Percentiles rank a stretch among this genome's conserved stretches.
Evolutionary conservation across 37 sponge, comb jelly and placozoan genomes (phyloP).

Genomic region (Bolinopsis microptera): DNA sequence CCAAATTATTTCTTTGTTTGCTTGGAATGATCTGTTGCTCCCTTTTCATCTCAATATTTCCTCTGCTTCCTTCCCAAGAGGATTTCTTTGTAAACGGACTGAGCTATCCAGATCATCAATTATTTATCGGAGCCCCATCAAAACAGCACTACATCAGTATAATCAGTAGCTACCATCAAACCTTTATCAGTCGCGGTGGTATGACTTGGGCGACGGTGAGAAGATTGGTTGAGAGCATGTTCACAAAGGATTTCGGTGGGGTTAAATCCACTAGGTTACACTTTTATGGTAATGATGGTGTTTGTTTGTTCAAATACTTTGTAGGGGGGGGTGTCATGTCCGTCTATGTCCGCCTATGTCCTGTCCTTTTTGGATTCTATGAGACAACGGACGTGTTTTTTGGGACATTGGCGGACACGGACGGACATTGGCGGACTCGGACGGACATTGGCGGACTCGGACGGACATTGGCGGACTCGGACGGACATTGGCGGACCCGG

Average conservation of each 20-base stretch:
- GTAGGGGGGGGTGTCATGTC: no score
- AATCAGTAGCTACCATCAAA: not conserved
- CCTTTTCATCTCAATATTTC: not conserved
- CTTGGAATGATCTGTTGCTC: not conserved
- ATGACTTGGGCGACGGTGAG: not conserved
- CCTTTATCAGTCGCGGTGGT: not conserved
- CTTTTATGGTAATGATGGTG: conserved; percentile 43
- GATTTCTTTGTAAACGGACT: conserved; percentile 42
- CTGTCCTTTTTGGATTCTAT: no score
- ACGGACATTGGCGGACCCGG: no score
- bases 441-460: no score
- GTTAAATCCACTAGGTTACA: not conserved
- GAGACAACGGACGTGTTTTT: no score
- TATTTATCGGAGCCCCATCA: not conserved
- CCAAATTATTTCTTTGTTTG: not conserved
- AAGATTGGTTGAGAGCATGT: not conserved
- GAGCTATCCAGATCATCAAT: not conserved
- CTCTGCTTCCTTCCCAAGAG: not conserved
- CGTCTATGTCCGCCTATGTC: no score
- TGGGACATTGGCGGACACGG: no score
- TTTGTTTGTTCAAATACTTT: conserved; percentile 63
- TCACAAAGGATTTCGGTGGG: not conserved
- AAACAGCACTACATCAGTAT: not conserved
- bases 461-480: no score
- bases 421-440: no score